phyloP scores from a whole-genome alignment of 2,888 invertebrate genomes.

The Thelaira solivaga region DNA sequence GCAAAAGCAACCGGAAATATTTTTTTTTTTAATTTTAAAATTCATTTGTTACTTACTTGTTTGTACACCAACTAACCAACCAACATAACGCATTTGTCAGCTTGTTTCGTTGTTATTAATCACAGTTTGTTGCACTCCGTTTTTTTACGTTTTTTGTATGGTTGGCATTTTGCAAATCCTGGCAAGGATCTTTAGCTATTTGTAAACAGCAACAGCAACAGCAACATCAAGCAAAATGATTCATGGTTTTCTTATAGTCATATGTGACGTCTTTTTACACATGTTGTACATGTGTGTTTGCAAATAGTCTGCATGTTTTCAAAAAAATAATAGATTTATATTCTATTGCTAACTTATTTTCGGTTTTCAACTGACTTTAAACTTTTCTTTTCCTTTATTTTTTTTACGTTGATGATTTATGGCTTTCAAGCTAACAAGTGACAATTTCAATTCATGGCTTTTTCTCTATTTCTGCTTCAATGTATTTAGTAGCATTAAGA shows the following conservation, averaged over 20 bases:
- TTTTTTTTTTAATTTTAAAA: constrained; percentile 51
- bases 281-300: constrained; percentile 34
- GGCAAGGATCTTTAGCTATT: constrained; percentile 34
- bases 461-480: neutral
- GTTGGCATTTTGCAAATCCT: constrained; percentile 18
- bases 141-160: constrained; percentile 30
- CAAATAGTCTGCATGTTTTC: neutral
- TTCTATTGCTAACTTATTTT: constrained; percentile 42
- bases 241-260: constrained; percentile 57
- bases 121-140: constrained; percentile 63
- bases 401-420: constrained; percentile 61
- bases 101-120: constrained; percentile 62
- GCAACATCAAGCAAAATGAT: constrained; percentile 40
- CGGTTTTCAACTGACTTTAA: constrained; percentile 51
- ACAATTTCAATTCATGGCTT: constrained; percentile 63
- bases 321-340: constrained; percentile 59
- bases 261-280: constrained; percentile 56
- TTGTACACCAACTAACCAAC: constrained; percentile 12
- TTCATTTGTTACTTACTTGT: constrained; percentile 16
- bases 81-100: constrained; percentile 61
- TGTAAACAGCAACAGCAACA: constrained; percentile 1
- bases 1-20: neutral
- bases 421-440: constrained; percentile 57
- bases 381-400: constrained; percentile 34
- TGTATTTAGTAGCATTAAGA: neutral